These are phyloP conservation scores for Coelopa pilipes DNA, from an alignment of 2,888 invertebrate species.

Conservation along the genomic window DNA sequence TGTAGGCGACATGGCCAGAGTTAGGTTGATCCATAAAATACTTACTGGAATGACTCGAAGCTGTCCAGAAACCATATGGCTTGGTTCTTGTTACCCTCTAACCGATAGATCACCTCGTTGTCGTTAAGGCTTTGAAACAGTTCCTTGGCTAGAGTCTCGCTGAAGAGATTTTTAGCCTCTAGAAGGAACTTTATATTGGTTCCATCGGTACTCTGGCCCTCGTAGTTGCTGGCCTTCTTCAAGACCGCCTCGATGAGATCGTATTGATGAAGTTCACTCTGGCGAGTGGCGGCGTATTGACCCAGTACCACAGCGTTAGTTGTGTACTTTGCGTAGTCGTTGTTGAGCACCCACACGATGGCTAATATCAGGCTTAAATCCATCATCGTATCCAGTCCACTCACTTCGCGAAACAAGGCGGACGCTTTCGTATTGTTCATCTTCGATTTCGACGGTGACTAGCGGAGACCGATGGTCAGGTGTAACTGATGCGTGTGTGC, in stretches of 20 bases:
- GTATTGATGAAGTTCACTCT: conserved; percentile 49
- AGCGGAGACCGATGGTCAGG: too few relatives aligned
- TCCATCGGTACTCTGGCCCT: background rate
- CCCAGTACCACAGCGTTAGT: conserved; percentile 50
- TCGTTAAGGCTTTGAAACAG: background rate
- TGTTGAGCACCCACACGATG: conserved; percentile 57
- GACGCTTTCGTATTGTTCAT: background rate
- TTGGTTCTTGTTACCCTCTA: conserved; percentile 40
- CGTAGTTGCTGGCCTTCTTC: conserved; percentile 32
- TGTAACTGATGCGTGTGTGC: background rate
- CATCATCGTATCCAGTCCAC: conserved; percentile 27
- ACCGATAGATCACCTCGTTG: background rate
- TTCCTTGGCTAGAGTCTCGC: background rate
- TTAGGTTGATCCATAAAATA: too few relatives aligned
- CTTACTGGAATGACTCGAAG: conserved; percentile 50
- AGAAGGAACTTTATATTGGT: conserved; percentile 36
- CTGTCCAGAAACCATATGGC: conserved; percentile 58
- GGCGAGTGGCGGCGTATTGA: conserved; percentile 49
- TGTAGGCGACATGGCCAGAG: too few relatives aligned
- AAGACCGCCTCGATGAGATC: conserved; percentile 52
- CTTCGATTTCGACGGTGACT: too few relatives aligned
- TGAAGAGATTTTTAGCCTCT: conserved; percentile 30
- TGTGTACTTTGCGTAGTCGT: conserved; percentile 50
- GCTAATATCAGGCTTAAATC: conserved; percentile 59
- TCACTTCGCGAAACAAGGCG: background rate